phyloP scores from a whole-genome alignment of 2,888 invertebrate genomes.

The Clunio marinus region DNA sequence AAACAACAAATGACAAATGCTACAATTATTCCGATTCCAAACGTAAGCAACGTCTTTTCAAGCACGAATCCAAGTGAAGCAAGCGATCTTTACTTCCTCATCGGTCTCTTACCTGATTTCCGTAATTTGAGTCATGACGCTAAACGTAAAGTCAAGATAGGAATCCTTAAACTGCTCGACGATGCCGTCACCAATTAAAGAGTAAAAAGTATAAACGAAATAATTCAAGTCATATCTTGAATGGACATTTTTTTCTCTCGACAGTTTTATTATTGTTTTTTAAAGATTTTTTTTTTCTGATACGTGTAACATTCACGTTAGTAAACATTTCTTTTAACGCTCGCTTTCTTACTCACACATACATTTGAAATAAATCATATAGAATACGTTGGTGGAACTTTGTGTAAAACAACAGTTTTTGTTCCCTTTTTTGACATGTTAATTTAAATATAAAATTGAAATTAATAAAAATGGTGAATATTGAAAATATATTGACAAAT shows the following conservation, averaged over 20 bases:
- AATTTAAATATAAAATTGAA: background rate
- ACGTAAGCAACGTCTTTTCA: slow-evolving; percentile 20
- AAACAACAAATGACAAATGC: slow-evolving; percentile 7
- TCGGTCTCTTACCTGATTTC: slow-evolving; percentile 34
- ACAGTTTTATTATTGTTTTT: slow-evolving; percentile 21
- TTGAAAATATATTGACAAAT: background rate
- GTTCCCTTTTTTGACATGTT: background rate
- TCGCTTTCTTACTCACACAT: background rate
- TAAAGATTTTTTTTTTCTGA: no score
- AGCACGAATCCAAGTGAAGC: slow-evolving; percentile 18
- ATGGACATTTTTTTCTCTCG: no score
- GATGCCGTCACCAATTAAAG: slow-evolving; percentile 23
- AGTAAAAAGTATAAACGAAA: background rate
- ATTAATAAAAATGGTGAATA: slow-evolving; percentile 16
- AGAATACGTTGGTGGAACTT: background rate
- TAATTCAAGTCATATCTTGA: background rate
- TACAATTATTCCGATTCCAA: slow-evolving; percentile 32
- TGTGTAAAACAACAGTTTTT: no score
- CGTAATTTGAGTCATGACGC: slow-evolving; percentile 17
- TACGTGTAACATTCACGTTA: slow-evolving; percentile 1
- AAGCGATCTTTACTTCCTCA: slow-evolving; percentile 32
- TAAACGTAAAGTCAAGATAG: slow-evolving; percentile 34
- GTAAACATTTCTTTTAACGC: no score
- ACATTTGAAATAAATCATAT: background rate
- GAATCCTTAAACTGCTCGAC: slow-evolving; percentile 30